These are phyloP conservation scores for Hippopotamus amphibius DNA, from an alignment of 2,113 vertebrate genomes.

Conservation along the genomic window DNA sequence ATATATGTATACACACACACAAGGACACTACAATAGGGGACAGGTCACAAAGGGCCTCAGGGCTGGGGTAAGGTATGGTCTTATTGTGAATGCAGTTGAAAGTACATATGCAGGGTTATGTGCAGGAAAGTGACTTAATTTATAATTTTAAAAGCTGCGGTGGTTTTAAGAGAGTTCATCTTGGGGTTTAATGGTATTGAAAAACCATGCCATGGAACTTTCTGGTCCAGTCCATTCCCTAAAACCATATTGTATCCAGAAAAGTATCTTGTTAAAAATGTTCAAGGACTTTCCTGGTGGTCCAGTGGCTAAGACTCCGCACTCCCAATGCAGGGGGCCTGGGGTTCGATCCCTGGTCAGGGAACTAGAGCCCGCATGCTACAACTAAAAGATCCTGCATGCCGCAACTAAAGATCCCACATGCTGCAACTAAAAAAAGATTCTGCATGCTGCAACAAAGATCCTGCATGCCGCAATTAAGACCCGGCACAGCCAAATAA, in stretches of 20 bases:
- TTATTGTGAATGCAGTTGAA: neutral
- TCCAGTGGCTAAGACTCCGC: no score
- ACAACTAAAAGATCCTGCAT: no score
- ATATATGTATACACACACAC: neutral
- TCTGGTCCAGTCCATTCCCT: neutral
- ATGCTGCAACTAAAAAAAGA: no score
- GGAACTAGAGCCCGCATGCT: no score
- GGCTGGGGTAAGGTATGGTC: neutral
- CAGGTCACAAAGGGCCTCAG: neutral
- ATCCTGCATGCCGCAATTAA: no score
- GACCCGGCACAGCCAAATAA: no score
- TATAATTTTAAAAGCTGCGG: conserved; percentile 37
- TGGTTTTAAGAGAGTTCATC: conserved; percentile 57
- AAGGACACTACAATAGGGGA: neutral
- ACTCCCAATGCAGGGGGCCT: no score
- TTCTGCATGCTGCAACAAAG: no score
- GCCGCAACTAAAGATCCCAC: no score
- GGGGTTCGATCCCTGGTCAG: no score
- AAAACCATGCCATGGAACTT: neutral
- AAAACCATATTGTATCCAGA: neutral
- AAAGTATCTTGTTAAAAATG: conserved; percentile 15
- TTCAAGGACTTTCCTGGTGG: neutral
- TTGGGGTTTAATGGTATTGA: conserved; percentile 10
- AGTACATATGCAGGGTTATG: neutral
- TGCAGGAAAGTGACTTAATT: conserved; percentile 9